Evolutionary conservation across 1,140 invertebrate species (phyloP), one percentile per base, ranked within the genome.

Genomic region (Ceratina japonica): DNA sequence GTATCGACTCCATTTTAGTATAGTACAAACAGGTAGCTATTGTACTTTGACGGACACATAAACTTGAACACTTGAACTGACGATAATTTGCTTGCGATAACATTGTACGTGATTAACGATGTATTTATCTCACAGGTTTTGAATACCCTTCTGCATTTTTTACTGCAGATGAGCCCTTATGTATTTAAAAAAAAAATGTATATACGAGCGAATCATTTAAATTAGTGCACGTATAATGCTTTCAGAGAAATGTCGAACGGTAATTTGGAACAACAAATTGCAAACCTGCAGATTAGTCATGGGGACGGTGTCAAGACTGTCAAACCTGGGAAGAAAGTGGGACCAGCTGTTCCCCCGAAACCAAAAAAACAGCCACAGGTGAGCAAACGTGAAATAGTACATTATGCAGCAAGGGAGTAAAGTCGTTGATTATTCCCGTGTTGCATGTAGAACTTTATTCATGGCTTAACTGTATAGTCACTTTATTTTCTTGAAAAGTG

Each of bases 281-380:
- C 92, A 68, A 91, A 83, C 70, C 88, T 93, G 75, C 92, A 93
- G 83, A 84, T 93, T 52, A 90, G 84, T 71, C 86, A 89, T 74
- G 86, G 87, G 72, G 87, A 88, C 77, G 85, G 65, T 61, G 79
- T 84, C 49, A 87, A 89, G 77, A 83, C 77, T 54, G 71, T 86
- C 0, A 89, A 89, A n/a, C 66, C 88, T 27, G 90, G 89, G 12
- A 96, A 95, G 84, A 97, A 96, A 90, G 91, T 96, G 74, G 95
- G 95, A 76, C 96, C 96, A 72, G 95, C 95, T 64, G 94, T 96
- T 68, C 96, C 96, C 54, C 96, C 96, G n/a, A 96, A 96, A 91
- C 96, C 96, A 62, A 96, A 96, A 91, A 95, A 95, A 76, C 94
- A 95, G 87, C 95, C 95, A n/a, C 94, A 95, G 93, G 95, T 95